phyloP scores from a whole-genome alignment of 1,140 invertebrate species.

The Macrostomum lignano region DNA sequence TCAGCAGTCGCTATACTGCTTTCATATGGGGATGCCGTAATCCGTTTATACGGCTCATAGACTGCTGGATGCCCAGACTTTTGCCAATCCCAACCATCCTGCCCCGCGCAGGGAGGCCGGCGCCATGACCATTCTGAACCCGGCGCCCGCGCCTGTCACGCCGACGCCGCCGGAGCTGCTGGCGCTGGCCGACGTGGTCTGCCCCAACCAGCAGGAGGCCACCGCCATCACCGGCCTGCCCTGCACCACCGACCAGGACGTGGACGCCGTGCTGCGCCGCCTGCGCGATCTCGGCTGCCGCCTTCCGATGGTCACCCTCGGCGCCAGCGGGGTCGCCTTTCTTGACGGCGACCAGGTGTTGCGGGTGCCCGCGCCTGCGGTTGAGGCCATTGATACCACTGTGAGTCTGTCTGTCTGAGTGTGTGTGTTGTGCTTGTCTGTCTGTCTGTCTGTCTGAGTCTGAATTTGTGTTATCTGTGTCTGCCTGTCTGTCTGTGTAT shows the following conservation, averaged over 20 bases:
- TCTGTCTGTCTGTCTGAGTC: too few relatives aligned
- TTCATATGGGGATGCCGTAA: too few relatives aligned
- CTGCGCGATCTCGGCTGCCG: not conserved
- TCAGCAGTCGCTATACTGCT: too few relatives aligned
- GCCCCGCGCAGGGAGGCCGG: not conserved
- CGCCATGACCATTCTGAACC: not conserved
- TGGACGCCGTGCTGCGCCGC: not conserved
- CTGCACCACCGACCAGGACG: not conserved
- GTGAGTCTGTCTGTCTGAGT: too few relatives aligned
- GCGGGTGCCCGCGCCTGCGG: not conserved
- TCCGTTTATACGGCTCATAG: too few relatives aligned
- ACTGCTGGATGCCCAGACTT: too few relatives aligned
- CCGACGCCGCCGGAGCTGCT: not conserved
- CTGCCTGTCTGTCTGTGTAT: too few relatives aligned
- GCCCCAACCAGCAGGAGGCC: not conserved
- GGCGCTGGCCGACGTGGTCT: not conserved
- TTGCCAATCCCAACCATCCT: too few relatives aligned
- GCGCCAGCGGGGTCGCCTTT: not conserved
- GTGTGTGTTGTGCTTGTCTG: too few relatives aligned
- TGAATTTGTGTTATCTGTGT: too few relatives aligned
- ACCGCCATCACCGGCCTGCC: not conserved
- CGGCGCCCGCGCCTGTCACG: not conserved
- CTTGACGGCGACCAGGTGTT: not conserved
- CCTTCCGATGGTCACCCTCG: not conserved
- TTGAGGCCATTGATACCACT: constrained; percentile 3